phyloP scores from a whole-genome alignment of 2,797 vertebrate genomes.

The Knipowitschia caucasica region DNA sequence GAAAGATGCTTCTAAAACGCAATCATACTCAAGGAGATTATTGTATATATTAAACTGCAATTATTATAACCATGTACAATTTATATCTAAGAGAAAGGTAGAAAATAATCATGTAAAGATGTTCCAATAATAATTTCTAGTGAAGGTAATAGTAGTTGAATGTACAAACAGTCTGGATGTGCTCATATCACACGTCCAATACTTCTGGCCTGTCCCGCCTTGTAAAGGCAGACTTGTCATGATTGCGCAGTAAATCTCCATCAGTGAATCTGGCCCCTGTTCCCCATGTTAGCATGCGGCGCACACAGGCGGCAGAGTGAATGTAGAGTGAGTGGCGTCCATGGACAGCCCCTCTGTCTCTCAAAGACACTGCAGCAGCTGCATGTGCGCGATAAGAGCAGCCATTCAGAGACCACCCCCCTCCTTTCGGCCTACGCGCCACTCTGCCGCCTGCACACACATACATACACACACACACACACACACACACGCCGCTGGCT shows the following conservation, averaged over 20 bases:
- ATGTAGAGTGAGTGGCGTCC: slow-evolving; percentile 68
- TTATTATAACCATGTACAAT: no score
- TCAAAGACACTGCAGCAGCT: slow-evolving; percentile 77
- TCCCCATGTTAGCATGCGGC: slow-evolving; percentile 42
- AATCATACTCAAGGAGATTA: no score
- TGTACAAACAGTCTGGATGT: slow-evolving; percentile 8
- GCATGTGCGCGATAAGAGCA: slow-evolving; percentile 76
- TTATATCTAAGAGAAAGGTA: no score
- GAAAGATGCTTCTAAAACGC: not conserved
- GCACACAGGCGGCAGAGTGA: slow-evolving; percentile 47
- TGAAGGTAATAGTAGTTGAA: no score
- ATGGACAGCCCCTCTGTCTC: slow-evolving; percentile 70
- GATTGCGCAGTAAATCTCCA: slow-evolving; percentile 55
- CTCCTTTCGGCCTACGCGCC: slow-evolving; percentile 54
- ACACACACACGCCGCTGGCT: slow-evolving; percentile 19
- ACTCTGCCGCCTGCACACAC: not conserved
- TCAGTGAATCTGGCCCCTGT: slow-evolving; percentile 31
- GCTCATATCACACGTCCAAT: slow-evolving; percentile 51
- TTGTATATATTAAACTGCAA: no score
- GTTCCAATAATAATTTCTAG: no score
- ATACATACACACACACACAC: slow-evolving; percentile 28
- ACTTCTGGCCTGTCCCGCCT: slow-evolving; percentile 46
- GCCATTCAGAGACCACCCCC: slow-evolving; percentile 69
- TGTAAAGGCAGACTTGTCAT: slow-evolving; percentile 34
- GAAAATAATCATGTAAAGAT: not conserved